phyloP scores from a whole-genome alignment of 53 echinoderm and acorn worm genomes.

The Holothuria leucospilota region DNA sequence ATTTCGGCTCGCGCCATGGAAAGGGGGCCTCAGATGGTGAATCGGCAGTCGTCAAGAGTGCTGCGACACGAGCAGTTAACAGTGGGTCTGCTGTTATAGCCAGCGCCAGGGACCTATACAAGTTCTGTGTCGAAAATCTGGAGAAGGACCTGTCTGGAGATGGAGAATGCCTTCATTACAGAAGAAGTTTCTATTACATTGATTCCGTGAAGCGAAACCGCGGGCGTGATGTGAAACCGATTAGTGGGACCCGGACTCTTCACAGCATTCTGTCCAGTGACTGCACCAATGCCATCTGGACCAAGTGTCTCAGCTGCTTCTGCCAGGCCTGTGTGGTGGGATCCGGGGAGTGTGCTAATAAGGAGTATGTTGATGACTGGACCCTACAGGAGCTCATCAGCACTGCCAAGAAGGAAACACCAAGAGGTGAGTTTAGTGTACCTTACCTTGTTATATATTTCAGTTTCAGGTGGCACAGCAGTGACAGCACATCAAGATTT shows the following conservation, averaged over 20 bases:
- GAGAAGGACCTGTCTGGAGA: conserved; percentile 2
- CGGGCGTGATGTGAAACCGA: conserved; percentile 37
- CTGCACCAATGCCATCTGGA: conserved; percentile 13
- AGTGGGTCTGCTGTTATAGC: conserved; percentile 39
- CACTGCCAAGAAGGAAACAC: not conserved
- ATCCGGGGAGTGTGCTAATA: conserved; percentile 23
- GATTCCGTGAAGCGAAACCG: conserved; percentile 37
- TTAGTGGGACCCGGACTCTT: conserved; percentile 34
- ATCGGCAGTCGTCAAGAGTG: conserved; percentile 55
- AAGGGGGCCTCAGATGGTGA: conserved; percentile 57
- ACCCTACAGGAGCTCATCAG: not conserved
- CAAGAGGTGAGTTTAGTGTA: too few relatives aligned
- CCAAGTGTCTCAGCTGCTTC: conserved; percentile 45
- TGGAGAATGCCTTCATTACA: not conserved
- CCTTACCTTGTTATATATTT: too few relatives aligned
- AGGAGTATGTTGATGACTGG: conserved; percentile 1
- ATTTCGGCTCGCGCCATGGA: conserved; percentile 59
- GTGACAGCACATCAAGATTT: too few relatives aligned
- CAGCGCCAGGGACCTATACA: conserved; percentile 31
- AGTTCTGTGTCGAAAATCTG: conserved; percentile 22
- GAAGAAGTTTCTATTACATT: conserved; percentile 36
- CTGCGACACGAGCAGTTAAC: conserved; percentile 50
- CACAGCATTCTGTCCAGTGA: conserved; percentile 19
- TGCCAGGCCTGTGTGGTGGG: conserved; percentile 38
- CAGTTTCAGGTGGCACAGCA: too few relatives aligned